A percentile compares a stretch with the other conserved stretches of the same genome.
These are phyloP conservation scores for Mamestra brassicae DNA, from an alignment of 2,888 invertebrate species.

Conservation along the genomic window DNA sequence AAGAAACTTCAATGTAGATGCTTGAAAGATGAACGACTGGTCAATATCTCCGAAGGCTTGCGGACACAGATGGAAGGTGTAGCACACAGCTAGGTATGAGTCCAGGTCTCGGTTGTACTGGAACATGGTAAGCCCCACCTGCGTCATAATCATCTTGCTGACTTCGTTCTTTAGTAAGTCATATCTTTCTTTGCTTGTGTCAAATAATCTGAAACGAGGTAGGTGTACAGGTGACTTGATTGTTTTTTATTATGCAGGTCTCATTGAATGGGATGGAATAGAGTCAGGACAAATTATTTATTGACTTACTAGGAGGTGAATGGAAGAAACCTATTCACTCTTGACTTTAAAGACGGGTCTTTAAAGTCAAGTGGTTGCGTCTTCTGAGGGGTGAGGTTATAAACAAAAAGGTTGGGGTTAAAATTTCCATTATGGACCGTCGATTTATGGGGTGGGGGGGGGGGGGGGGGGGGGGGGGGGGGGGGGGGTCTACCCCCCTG, in stretches of 20 bases:
- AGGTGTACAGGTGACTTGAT: neutral
- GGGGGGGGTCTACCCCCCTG: too few relatives aligned
- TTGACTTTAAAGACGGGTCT: too few relatives aligned
- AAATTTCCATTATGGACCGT: too few relatives aligned
- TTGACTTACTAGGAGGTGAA: neutral
- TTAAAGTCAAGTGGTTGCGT: too few relatives aligned
- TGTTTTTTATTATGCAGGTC: neutral
- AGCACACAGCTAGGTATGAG: slow-evolving; percentile 91
- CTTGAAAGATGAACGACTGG: slow-evolving; percentile 92
- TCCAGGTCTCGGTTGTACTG: slow-evolving; percentile 90
- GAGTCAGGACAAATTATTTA: neutral
- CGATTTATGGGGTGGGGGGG: too few relatives aligned
- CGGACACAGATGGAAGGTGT: slow-evolving; percentile 93
- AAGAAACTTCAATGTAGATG: slow-evolving; percentile 92
- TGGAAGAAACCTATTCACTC: neutral
- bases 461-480: too few relatives aligned
- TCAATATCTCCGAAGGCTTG: slow-evolving; percentile 91
- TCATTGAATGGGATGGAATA: too few relatives aligned
- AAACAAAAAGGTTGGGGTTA: too few relatives aligned
- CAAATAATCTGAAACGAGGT: slow-evolving; percentile 81
- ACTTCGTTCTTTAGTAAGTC: slow-evolving; percentile 81
- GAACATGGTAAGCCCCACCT: slow-evolving; percentile 93
- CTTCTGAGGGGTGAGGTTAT: too few relatives aligned
- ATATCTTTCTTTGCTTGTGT: slow-evolving; percentile 84
- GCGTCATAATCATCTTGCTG: slow-evolving; percentile 91